Evolutionary conservation across 2,113 vertebrate genomes (phyloP).

Genomic region (Nothoprocta pentlandii): DNA sequence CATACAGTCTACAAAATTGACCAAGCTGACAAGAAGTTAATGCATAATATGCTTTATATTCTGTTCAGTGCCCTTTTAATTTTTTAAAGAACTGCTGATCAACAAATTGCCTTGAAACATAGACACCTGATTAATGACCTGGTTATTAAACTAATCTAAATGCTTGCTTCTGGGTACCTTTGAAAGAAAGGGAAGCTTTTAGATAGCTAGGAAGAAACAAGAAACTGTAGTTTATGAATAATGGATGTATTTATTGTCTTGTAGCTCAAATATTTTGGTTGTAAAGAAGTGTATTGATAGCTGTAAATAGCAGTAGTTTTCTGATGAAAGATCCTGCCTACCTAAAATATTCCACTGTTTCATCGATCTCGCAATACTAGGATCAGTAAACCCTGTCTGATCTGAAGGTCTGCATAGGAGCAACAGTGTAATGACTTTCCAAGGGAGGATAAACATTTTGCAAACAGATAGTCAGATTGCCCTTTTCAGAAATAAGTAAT

Average conservation of each 20-base stretch:
- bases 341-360: constrained; percentile 35
- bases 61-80: not conserved
- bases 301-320: constrained; percentile 58
- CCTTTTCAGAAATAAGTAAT: not conserved
- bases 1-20: not conserved
- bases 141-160: constrained; percentile 71
- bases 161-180: constrained; percentile 18
- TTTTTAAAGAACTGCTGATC: constrained; percentile 27
- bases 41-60: not conserved
- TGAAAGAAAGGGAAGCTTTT: constrained; percentile 33
- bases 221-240: not conserved
- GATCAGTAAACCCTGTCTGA: constrained; percentile 47
- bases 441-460: constrained; percentile 13
- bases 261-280: constrained; percentile 48
- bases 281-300: constrained; percentile 45
- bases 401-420: not conserved
- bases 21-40: not conserved
- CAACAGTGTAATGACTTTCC: not conserved
- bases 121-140: constrained; percentile 42
- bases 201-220: constrained; percentile 14
- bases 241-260: constrained; percentile 18
- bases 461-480: not conserved
- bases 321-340: constrained; percentile 14
- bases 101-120: constrained; percentile 30
- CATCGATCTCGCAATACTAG: constrained; percentile 8